Conservation (phyloP, 2,888 invertebrate species). For the Machimus atricapillus region DNA sequence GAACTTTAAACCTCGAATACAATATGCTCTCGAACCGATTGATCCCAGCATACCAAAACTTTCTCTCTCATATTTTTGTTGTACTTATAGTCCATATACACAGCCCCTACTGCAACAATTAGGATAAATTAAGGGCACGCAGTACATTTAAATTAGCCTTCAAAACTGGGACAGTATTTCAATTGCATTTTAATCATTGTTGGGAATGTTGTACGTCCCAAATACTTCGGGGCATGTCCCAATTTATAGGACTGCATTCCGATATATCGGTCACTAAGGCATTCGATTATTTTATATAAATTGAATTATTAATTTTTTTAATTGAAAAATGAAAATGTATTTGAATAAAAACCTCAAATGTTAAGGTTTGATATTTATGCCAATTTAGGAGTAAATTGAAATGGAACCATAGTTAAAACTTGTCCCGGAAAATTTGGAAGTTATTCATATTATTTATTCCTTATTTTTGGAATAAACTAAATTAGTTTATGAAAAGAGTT, state of each 20-base stretch:
- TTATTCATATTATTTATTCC: too few relatives aligned
- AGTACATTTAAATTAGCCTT: not conserved
- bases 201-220: not conserved
- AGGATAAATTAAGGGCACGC: not conserved
- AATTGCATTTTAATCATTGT: not conserved
- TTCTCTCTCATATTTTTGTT: not conserved
- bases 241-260: not conserved
- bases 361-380: too few relatives aligned
- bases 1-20: not conserved
- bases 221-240: not conserved
- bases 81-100: not conserved
- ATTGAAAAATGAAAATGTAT: too few relatives aligned
- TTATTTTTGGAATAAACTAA: too few relatives aligned
- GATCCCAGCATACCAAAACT: not conserved
- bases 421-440: too few relatives aligned
- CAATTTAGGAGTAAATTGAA: too few relatives aligned
- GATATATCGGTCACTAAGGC: not conserved
- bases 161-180: not conserved
- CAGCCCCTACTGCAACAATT: not conserved
- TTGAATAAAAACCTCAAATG: too few relatives aligned
- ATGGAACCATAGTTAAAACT: too few relatives aligned
- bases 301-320: too few relatives aligned
- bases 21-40: not conserved
- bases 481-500: too few relatives aligned
- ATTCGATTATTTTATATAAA: not conserved